These are phyloP conservation scores for Hydriomena furcata DNA, from an alignment of 2,888 invertebrate species.

Conservation along the genomic window DNA sequence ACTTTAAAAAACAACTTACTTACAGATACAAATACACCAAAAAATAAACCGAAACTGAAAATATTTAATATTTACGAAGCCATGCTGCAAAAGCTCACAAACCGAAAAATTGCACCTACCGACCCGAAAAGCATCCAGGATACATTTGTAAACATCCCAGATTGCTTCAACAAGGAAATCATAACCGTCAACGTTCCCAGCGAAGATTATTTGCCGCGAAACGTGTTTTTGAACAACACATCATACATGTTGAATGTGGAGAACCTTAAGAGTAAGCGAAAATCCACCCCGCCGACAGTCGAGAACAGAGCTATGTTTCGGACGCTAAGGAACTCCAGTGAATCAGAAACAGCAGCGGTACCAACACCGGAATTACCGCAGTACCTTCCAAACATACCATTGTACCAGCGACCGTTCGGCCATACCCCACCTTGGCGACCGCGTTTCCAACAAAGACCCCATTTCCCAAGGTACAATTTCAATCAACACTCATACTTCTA, in stretches of 20 bases:
- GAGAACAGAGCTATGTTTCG: conserved; percentile 5
- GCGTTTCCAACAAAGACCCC: conserved; percentile 7
- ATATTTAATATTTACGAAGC: conserved; percentile 11
- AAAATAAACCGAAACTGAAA: neutral
- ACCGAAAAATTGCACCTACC: conserved; percentile 42
- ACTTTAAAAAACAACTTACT: too few species aligned
- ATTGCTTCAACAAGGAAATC: conserved; percentile 50
- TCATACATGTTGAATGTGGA: conserved; percentile 58
- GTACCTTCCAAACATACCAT: conserved; percentile 1
- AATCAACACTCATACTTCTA: conserved; percentile 17
- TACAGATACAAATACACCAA: conserved; percentile 1
- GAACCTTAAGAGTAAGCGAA: conserved; percentile 23
- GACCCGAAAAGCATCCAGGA: conserved; percentile 39
- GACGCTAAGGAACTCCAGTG: conserved; percentile 6
- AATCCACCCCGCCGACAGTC: neutral
- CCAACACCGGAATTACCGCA: conserved; percentile 5
- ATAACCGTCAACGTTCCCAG: conserved; percentile 57
- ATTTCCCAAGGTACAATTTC: conserved; percentile 9
- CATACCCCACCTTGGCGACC: conserved; percentile 2
- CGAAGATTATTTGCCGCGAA: conserved; percentile 55
- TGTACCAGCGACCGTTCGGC: conserved; percentile 4
- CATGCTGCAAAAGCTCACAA: conserved; percentile 38
- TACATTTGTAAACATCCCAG: conserved; percentile 55
- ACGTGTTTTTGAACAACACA: conserved; percentile 56
- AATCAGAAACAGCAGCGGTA: conserved; percentile 11